Evolutionary conservation across 2,113 vertebrate genomes (phyloP), one percentile per base, ranked within the genome.

Genomic region (Syngnathus typhle): DNA sequence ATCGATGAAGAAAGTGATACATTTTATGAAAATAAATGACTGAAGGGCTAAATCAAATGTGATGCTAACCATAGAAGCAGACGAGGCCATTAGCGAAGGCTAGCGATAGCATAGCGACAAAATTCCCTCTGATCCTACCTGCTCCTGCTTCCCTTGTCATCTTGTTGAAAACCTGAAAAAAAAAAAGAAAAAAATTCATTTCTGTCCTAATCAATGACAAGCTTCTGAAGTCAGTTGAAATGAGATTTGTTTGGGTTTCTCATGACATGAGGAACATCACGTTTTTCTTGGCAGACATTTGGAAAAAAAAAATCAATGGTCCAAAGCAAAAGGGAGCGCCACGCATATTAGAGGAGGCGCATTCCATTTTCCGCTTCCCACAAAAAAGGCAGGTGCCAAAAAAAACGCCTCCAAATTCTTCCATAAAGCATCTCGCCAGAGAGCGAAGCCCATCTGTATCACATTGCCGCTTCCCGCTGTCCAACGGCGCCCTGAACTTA

Each of bases 131-230:
- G 5, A 43, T 77, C 92, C 90, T 93, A 96, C 95, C 95, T 89
- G 91, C 84, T 13, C 60, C 71, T 68, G 81, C 84, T 79, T 89
- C 84, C 63, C 79, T 88, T 78, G 74, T 89, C 82, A 71, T 78
- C 75, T 88, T 91, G 69, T 89, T 88, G 81, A 87, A 88, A 72
- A 91, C 89, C 95, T 98, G 70, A 7, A 85, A 88, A 72, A 70
- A 69, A 77, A 0, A 64, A 56, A 49, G 73, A 68, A 44, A 60
- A 21, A 52, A 15, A n/a, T n/a, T 58, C 12, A 2, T 56, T 56
- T 32, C 36, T 5, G 15, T 32, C 13, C 15, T 36, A 36, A 58
- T 13, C 13, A 15, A 23, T 32, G 12, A 15, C 12, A 0, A 6
- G 27, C 5, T 56, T 56, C 19, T 10, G 49, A 52, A n/a, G 19